Evolutionary conservation across 2,797 vertebrate species (phyloP).

Genomic region (Dicrostonyx torquatus): DNA sequence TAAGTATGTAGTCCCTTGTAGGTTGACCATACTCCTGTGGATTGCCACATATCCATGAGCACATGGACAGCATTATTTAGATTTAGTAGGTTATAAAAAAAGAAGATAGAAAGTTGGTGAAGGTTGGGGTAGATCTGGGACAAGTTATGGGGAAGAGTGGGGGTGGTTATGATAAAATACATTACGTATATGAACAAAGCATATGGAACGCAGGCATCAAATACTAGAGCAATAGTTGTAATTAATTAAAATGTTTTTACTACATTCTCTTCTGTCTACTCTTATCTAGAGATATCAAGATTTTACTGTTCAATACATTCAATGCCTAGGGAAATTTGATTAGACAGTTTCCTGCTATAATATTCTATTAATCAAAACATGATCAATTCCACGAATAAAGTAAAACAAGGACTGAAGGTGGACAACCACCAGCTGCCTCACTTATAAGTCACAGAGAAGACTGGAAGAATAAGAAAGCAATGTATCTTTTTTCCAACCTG

Average conservation of each 20-base stretch:
- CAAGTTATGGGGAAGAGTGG: neutral
- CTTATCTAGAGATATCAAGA: slow-evolving; percentile 13
- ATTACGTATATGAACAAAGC: neutral
- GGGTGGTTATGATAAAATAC: neutral
- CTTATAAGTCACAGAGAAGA: neutral
- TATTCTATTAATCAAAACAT: slow-evolving; percentile 72
- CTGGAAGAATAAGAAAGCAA: neutral
- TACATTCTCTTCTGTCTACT: slow-evolving; percentile 31
- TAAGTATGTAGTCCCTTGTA: neutral
- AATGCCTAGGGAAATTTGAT: slow-evolving; percentile 56
- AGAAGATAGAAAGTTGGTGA: neutral
- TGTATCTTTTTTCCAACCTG: neutral
- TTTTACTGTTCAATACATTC: slow-evolving; percentile 55
- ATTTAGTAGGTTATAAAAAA: neutral
- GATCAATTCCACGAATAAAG: slow-evolving; percentile 57
- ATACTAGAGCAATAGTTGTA: neutral
- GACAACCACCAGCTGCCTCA: slow-evolving; percentile 17
- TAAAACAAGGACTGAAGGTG: neutral
- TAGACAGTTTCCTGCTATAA: slow-evolving; percentile 66
- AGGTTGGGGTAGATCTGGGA: neutral
- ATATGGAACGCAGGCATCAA: neutral
- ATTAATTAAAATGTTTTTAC: neutral
- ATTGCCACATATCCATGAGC: neutral
- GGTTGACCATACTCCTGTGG: neutral
- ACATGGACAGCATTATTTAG: neutral